Percentiles rank a stretch among this genome's conserved stretches.
phyloP scores from a whole-genome alignment of 92 coral and sea anemone species.

The Ricordea florida region DNA sequence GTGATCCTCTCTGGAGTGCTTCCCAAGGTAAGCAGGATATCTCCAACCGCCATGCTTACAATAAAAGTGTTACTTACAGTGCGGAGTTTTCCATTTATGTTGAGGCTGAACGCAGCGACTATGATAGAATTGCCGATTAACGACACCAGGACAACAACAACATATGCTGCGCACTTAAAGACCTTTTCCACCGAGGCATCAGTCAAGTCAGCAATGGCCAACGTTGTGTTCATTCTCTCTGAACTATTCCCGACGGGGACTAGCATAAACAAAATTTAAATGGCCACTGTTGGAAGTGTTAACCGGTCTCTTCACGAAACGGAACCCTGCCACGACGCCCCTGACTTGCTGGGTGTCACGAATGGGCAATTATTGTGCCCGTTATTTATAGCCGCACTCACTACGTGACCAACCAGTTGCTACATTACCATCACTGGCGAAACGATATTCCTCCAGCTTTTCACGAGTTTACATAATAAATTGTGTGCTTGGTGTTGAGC shows the following conservation, averaged over 20 bases:
- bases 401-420: too few relatives aligned
- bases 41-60: conserved; percentile 65
- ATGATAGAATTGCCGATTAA: conserved; percentile 50
- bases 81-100: conserved; percentile 54
- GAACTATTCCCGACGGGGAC: not conserved
- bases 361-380: too few relatives aligned
- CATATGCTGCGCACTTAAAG: conserved; percentile 46
- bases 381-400: too few relatives aligned
- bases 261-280: too few relatives aligned
- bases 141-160: conserved; percentile 14
- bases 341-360: too few relatives aligned
- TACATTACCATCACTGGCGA: too few relatives aligned
- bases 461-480: too few relatives aligned
- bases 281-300: too few relatives aligned
- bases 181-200: conserved; percentile 6
- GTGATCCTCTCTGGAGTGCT: conserved; percentile 70
- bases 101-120: conserved; percentile 46
- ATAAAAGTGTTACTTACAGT: conserved; percentile 56
- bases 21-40: conserved; percentile 49
- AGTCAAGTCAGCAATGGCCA: not conserved
- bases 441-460: too few relatives aligned
- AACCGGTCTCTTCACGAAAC: too few relatives aligned
- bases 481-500: too few relatives aligned
- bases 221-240: not conserved
- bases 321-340: too few relatives aligned